Evolutionary conservation across 2,797 vertebrate genomes (phyloP), one percentile per base, ranked within the genome.

Genomic region (Amblyopsis hoosieri): DNA sequence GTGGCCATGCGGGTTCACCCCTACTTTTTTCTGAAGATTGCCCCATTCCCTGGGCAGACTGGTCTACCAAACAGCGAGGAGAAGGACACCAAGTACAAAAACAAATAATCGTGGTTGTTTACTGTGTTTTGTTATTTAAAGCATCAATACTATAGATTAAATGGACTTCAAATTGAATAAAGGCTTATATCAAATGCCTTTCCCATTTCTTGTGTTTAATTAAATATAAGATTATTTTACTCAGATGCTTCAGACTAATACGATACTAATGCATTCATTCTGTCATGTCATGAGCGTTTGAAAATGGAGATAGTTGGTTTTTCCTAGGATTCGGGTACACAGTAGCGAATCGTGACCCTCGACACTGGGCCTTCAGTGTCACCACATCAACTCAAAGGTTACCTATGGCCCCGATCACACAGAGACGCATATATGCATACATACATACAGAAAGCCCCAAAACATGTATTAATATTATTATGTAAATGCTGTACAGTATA

Each of bases 1-100:
- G 88, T 97, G 72, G 94, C 90, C 31, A 51, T 75, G 52, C 93
- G 95, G 55, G 96, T 96, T 79, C 76, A 90, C 62, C 95, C 94
- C 0, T 87, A 90, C 54, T 96, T 94, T 86, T 98, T 97, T 85
- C 74, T 93, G 45, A 85, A 87, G 77, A 86, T 90, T 1, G 0
- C 7, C 12, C 1, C 58, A 2, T 23, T 71, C 60, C 45, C 72
- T 33, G 49, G 71, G 46, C 89, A 91, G 78, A 88, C 89, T 0
- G 90, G 90, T 4, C 71, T 88, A 61, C 83, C 69, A 0, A 67
- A 62, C 71, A 87, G 86, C 0, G 73, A 78, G 74, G 94, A 94
- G 85, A 95, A 97, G 66, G 71, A 77, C 19, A 90, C 93, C 66
- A 90, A 89, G 70, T 86, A 82, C 71, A 90, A 90, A 83, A 75